Percentiles rank a stretch among this genome's conserved stretches.
Evolutionary conservation across 2,113 vertebrate genomes (phyloP).

Genomic region (Maccullochella peelii): DNA sequence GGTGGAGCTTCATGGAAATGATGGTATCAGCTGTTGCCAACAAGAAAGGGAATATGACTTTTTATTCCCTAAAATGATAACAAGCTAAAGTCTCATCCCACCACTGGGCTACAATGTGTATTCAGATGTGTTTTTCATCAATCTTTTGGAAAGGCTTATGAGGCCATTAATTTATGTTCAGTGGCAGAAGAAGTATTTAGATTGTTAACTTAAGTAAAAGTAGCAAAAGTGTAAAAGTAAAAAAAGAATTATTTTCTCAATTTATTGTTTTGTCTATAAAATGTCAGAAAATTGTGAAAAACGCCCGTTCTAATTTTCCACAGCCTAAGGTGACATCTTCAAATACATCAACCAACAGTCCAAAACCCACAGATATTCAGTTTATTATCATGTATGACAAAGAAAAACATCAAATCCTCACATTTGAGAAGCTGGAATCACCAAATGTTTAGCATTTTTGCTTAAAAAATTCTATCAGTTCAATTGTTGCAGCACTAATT

Average conservation of each 20-base stretch:
- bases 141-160: not conserved
- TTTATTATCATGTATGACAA: no score
- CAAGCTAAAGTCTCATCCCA: not conserved
- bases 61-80: not conserved
- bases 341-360: no score
- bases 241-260: no score
- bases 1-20: constrained; percentile 24
- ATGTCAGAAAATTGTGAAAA: no score
- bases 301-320: no score
- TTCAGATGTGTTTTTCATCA: not conserved
- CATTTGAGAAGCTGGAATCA: not conserved
- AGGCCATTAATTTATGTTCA: not conserved
- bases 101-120: not conserved
- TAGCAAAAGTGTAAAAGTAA: not conserved
- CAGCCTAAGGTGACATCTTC: no score
- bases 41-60: not conserved
- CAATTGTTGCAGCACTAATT: no score
- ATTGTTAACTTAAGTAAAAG: not conserved
- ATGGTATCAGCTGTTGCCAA: not conserved
- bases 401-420: not conserved
- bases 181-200: not conserved
- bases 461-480: no score
- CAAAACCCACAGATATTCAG: no score
- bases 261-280: no score
- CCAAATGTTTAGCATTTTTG: not conserved